A percentile compares a stretch with the other conserved stretches of the same genome.
phyloP scores from a whole-genome alignment of 2,797 vertebrate species.

The Melanotaenia maccullochi region DNA sequence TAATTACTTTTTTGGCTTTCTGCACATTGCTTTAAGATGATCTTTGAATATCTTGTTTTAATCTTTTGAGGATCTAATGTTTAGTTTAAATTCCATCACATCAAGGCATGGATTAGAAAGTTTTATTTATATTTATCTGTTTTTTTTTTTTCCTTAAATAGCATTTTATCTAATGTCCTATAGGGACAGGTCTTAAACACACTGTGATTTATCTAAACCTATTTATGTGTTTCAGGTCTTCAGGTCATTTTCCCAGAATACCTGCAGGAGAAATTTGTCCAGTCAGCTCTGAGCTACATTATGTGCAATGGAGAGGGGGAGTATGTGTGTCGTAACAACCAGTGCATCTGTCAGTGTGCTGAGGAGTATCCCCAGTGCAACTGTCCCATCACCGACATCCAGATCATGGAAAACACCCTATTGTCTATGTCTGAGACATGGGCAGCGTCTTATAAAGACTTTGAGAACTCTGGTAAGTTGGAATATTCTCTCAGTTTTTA shows the following conservation, averaged over 20 bases:
- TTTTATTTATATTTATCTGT: neutral
- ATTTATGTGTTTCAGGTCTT: conserved; percentile 86
- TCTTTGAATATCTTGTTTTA: conserved; percentile 10
- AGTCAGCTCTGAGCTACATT: conserved; percentile 98
- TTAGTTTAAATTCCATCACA: neutral
- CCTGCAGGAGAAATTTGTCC: conserved; percentile 98
- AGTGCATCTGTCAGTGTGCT: conserved; percentile 93
- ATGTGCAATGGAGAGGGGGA: conserved; percentile 99
- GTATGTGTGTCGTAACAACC: conserved; percentile 93
- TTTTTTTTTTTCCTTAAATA: neutral
- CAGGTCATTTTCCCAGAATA: conserved; percentile 99
- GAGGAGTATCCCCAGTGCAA: conserved; percentile 98
- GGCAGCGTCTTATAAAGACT: conserved; percentile 96
- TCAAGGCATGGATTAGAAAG: neutral
- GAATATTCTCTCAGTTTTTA: neutral
- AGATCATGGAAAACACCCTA: conserved; percentile 97
- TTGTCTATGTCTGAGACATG: conserved; percentile 94
- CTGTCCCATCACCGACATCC: conserved; percentile 98
- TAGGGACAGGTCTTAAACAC: neutral
- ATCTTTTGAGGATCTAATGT: neutral
- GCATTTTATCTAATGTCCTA: neutral
- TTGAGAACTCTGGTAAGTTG: conserved; percentile 94
- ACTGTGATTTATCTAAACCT: conserved; percentile 1
- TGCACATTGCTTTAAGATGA: neutral
- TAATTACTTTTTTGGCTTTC: neutral